Base-by-base conservation (phyloP, 2,113 vertebrate species). In the Trachemys scripta region DNA sequence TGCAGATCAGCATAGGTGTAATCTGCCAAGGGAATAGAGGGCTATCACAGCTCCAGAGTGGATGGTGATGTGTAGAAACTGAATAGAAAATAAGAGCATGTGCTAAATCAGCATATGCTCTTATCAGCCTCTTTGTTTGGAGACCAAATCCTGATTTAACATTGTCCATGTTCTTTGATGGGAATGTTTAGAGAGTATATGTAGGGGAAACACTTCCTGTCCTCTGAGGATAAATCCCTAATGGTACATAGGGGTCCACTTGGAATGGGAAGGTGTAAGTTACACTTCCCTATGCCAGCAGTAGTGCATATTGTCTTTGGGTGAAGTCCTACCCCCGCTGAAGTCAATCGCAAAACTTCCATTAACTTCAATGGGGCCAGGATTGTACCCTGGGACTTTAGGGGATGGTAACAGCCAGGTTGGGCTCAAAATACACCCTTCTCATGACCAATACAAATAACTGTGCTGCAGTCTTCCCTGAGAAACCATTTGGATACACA, bases 401-500 rank as follows among this genome's bases (percentile, higher is more conserved):
- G 50, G 82, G 53, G 35, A 89, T 93, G 38, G 86, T 92, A 92
- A 59, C 38, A 84, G 16, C 1, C 80, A 90, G 59, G 38, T 82
- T 95, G 42, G 87, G 92, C 93, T 82, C 76, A 89, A 82, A 94
- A 84, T 45, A 0, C 8, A 84, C 91, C 29, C 53, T 97, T 86
- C 80, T 91, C 54, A 96, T 51, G 69, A 93, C 9, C 54, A 95
- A 0, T 78, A 47, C 51, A 84, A 50, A 82, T 92, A 96, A 95
- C 20, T 25, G 35, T 57, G 8, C 14, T 88, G 82, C 84, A 96
- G 76, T 85, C 69, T 94, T 59, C 82, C 87, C 92, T 96, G 62
- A 82, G 90, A 88, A 96, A 82, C 57, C 47, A 45, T 83, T 90
- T 90, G 75, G 88, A 93, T 95, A 93, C 56, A 88, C 10, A 92